These are phyloP conservation scores for Pimpla rufipes DNA, from an alignment of 2,888 invertebrate species.

Conservation along the genomic window DNA sequence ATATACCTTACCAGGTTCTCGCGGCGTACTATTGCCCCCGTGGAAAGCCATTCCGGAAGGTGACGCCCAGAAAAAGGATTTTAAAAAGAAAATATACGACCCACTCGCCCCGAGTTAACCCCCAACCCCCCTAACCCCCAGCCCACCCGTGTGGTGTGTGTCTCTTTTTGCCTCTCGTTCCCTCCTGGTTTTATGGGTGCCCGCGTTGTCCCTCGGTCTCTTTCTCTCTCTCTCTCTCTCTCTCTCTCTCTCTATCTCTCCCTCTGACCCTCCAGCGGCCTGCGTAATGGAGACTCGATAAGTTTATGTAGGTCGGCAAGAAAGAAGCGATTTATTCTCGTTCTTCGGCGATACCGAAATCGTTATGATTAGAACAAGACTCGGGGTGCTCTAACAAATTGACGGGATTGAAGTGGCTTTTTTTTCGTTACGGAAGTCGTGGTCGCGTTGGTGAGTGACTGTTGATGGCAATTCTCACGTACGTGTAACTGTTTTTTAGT, in stretches of 20 bases:
- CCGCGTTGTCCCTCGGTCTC: background rate
- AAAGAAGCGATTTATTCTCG: conserved; percentile 31
- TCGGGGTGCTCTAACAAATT: background rate
- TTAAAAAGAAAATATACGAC: conserved; percentile 55
- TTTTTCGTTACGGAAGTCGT: background rate
- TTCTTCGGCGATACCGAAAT: conserved; percentile 4
- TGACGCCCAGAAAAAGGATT: conserved; percentile 63
- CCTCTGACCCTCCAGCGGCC: background rate
- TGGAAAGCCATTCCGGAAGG: conserved; percentile 53
- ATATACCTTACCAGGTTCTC: conserved; percentile 24
- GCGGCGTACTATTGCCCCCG: conserved; percentile 26
- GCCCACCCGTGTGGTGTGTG: background rate
- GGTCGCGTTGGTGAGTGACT: too few relatives aligned
- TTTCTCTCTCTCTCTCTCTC: background rate
- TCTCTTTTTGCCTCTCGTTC: background rate
- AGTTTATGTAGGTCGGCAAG: conserved; percentile 47
- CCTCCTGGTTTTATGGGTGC: conserved; percentile 31
- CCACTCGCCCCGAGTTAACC: conserved; percentile 18
- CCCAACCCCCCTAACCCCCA: too few relatives aligned
- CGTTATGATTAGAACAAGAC: conserved; percentile 7
- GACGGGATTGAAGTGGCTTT: background rate
- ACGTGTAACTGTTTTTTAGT: too few relatives aligned
- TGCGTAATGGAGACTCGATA: conserved; percentile 50
- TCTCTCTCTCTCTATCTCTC: background rate
- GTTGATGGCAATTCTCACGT: too few relatives aligned